phyloP scores from a whole-genome alignment of 35 echinoderm and acorn worm genomes.

The Chiridota heheva region DNA sequence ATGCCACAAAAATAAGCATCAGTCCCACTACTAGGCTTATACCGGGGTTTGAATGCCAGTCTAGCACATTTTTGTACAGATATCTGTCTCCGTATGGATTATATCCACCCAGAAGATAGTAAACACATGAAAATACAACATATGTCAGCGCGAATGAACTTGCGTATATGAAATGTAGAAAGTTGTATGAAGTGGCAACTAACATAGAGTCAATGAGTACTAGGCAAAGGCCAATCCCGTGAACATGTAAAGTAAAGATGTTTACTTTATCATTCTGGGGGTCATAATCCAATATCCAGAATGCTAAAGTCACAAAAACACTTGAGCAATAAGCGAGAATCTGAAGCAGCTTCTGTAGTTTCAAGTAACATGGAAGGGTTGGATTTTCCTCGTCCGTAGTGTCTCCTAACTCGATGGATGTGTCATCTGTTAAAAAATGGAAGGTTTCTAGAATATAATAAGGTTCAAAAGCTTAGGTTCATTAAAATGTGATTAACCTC shows the following conservation, averaged over 20 bases:
- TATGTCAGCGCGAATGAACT: slow-evolving; percentile 44
- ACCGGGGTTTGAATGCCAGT: no score
- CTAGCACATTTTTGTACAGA: slow-evolving; percentile 51
- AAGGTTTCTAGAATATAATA: no score
- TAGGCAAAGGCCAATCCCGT: slow-evolving; percentile 45
- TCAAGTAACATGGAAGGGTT: slow-evolving; percentile 61
- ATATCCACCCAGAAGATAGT: slow-evolving; percentile 63
- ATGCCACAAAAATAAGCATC: no score
- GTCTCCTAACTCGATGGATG: neutral
- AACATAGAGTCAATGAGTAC: slow-evolving; percentile 43
- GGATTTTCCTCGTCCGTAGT: neutral
- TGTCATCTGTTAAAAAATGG: slow-evolving; percentile 1
- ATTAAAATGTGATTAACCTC: no score
- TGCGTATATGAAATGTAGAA: slow-evolving; percentile 60
- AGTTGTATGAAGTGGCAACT: slow-evolving; percentile 31
- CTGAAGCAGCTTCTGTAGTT: slow-evolving; percentile 67
- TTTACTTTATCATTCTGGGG: slow-evolving; percentile 50
- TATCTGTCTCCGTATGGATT: slow-evolving; percentile 60
- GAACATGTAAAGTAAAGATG: slow-evolving; percentile 69
- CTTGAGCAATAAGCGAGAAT: slow-evolving; percentile 50
- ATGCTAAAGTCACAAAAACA: slow-evolving; percentile 59
- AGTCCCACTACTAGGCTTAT: no score
- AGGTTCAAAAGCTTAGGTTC: no score
- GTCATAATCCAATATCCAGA: slow-evolving; percentile 69
- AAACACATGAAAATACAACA: slow-evolving; percentile 54